phyloP scores from a whole-genome alignment of 1,140 invertebrate genomes.

The Trichoplusia ni region DNA sequence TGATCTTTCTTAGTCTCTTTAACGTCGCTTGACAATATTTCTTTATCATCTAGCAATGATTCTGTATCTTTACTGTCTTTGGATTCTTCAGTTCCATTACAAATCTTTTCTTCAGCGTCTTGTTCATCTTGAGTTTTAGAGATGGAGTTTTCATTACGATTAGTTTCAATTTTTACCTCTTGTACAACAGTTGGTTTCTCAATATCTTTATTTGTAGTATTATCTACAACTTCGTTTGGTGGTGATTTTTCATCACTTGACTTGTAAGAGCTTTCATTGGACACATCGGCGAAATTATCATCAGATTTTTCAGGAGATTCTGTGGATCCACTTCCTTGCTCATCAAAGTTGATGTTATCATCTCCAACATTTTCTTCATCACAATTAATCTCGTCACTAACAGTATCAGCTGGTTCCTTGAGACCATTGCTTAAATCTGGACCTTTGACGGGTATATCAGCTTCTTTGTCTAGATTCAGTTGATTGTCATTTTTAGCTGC shows the following conservation, averaged over 20 bases:
- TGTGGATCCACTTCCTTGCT: conserved; percentile 42
- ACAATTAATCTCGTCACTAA: conserved; percentile 44
- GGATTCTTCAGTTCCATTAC: background rate
- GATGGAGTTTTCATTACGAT: background rate
- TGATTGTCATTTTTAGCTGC: conserved; percentile 69
- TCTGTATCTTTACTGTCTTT: conserved; percentile 19
- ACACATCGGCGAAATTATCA: conserved; percentile 71
- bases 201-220: conserved; percentile 29
- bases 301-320: conserved; percentile 70
- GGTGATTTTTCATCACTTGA: conserved; percentile 49
- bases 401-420: background rate
- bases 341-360: conserved; percentile 34
- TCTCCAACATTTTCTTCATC: conserved; percentile 44
- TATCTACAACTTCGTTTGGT: conserved; percentile 21
- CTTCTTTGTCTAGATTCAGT: conserved; percentile 58
- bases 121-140: background rate
- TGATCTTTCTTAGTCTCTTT: conserved; percentile 50
- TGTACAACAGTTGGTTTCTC: background rate
- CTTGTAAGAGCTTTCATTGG: conserved; percentile 65
- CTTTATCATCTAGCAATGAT: too few species aligned
- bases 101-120: background rate
- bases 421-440: background rate
- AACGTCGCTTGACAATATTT: too few species aligned
- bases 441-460: conserved; percentile 2
- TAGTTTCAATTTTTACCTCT: background rate